Percentiles rank a stretch among this genome's conserved stretches.
Evolutionary conservation across 2,797 vertebrate species (phyloP).

Genomic region (Lagocephalus sceleratus): DNA sequence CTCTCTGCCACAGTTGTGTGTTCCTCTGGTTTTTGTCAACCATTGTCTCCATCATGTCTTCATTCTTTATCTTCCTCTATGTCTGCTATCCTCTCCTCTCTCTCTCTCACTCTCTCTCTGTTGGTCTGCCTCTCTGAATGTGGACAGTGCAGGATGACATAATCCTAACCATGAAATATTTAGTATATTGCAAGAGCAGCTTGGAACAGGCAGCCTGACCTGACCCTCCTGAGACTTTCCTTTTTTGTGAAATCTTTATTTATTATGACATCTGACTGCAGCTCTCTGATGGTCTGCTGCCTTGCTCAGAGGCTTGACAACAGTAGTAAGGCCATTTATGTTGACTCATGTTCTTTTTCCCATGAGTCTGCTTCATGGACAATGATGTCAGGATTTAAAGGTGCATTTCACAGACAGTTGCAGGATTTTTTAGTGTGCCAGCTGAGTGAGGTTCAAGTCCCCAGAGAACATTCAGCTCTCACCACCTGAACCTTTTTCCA

Average conservation of each 20-base stretch:
- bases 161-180: conserved; percentile 59
- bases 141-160: conserved; percentile 40
- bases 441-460: no score
- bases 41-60: neutral
- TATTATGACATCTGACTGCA: conserved; percentile 8
- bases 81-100: neutral
- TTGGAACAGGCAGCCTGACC: conserved; percentile 45
- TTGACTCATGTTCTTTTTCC: no score
- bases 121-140: neutral
- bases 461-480: no score
- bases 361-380: no score
- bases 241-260: conserved; percentile 34
- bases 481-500: neutral
- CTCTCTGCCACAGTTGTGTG: conserved; percentile 47
- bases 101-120: neutral
- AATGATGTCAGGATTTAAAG: no score
- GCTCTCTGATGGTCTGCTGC: conserved; percentile 8
- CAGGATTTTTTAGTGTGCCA: no score
- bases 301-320: neutral
- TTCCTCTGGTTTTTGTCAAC: neutral
- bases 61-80: neutral
- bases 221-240: conserved; percentile 14
- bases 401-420: no score
- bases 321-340: no score
- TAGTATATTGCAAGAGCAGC: conserved; percentile 18